Evolutionary conservation across 2,797 vertebrate genomes (phyloP).

Genomic region (Toxotes lorentzi): DNA sequence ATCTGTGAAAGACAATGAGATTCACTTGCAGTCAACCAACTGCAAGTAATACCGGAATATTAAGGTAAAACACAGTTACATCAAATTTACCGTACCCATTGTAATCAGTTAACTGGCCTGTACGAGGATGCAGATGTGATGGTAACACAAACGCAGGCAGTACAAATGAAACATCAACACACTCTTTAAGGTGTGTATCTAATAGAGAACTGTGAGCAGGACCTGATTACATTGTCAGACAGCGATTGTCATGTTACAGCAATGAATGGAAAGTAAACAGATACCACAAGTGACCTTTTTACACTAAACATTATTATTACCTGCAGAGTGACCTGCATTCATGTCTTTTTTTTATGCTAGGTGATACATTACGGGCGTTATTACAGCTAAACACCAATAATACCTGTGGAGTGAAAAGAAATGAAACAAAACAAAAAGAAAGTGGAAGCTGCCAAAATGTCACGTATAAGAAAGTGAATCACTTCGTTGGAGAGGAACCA

Average conservation of each 20-base stretch:
- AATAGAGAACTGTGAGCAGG: not conserved
- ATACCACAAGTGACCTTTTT: not conserved
- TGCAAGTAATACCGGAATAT: not conserved
- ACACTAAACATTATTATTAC: conserved; percentile 15
- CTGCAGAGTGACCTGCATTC: not conserved
- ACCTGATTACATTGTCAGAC: not conserved
- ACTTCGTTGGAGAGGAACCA: conserved; percentile 2
- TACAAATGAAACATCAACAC: not conserved
- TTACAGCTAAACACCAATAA: not conserved
- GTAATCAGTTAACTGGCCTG: not conserved
- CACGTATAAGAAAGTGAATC: conserved; percentile 11
- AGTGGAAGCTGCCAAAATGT: conserved; percentile 1
- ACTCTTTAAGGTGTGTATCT: not conserved
- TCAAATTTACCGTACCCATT: conserved; percentile 6
- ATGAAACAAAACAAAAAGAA: too few relatives aligned
- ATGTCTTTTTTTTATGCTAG: not conserved
- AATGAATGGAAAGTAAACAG: not conserved
- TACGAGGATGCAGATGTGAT: not conserved
- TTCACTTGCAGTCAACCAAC: conserved; percentile 23
- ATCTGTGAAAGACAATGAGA: conserved; percentile 43
- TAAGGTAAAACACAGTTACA: not conserved
- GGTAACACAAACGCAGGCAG: not conserved
- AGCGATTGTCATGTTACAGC: not conserved
- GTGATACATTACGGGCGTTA: not conserved
- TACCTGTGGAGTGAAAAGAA: not conserved